Evolutionary conservation across 2,888 invertebrate genomes (phyloP).

Genomic region (Clunio marinus): DNA sequence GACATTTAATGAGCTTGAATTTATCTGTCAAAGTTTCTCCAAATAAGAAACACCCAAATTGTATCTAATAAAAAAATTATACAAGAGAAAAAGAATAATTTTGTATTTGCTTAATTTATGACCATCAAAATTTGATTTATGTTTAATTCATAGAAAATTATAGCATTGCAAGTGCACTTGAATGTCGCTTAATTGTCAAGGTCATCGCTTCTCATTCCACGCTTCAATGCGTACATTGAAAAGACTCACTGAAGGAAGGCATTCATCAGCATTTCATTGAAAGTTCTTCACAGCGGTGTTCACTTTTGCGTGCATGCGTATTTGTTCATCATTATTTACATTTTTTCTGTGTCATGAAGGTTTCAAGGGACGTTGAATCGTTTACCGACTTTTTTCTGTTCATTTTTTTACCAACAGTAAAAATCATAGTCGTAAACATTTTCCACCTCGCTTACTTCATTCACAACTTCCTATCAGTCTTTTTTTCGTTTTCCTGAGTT

Average conservation of each 20-base stretch:
- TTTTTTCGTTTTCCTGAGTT: neutral
- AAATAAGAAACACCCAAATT: no score
- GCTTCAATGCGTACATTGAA: no score
- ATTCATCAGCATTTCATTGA: neutral
- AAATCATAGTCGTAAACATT: neutral
- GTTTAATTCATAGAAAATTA: no score
- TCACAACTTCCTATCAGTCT: neutral
- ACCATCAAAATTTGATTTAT: no score
- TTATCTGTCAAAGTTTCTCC: no score
- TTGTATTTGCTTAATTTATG: no score
- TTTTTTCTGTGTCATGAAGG: neutral
- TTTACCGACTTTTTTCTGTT: neutral
- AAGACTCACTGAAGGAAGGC: no score
- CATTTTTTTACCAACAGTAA: no score
- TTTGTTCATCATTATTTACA: constrained; percentile 26
- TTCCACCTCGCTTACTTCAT: neutral
- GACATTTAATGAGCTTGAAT: no score
- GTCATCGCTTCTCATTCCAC: neutral
- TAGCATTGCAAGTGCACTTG: no score
- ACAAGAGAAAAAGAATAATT: no score
- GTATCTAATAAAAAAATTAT: no score
- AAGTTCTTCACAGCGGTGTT: constrained; percentile 42
- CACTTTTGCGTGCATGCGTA: constrained; percentile 21
- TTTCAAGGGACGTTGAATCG: neutral
- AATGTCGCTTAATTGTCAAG: neutral